phyloP scores from a whole-genome alignment of 2,888 invertebrate genomes.

The Clitarchus hookeri region DNA sequence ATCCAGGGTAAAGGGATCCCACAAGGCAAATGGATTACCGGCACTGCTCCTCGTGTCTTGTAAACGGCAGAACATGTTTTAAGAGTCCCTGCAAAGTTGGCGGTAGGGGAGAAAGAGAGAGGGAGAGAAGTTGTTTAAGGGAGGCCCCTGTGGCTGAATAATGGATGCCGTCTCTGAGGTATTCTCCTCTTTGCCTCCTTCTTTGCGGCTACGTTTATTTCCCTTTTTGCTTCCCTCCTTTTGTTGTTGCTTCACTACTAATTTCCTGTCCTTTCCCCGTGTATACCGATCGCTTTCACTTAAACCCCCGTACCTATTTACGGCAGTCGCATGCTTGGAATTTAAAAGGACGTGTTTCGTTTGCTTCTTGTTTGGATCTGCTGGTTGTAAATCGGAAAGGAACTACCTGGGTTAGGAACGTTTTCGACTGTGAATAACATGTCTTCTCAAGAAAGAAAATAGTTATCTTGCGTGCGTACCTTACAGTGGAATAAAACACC shows the following conservation, averaged over 20 bases:
- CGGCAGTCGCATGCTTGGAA: background rate
- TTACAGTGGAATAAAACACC: too few relatives aligned
- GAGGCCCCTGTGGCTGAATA: background rate
- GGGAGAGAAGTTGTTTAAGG: background rate
- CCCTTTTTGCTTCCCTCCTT: background rate
- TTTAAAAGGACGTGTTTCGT: background rate
- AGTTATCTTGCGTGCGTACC: background rate
- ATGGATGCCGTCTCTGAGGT: constrained; percentile 1
- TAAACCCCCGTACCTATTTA: background rate
- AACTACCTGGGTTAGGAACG: background rate
- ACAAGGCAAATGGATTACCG: background rate
- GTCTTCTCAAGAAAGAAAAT: background rate
- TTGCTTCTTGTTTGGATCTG: background rate
- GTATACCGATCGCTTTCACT: background rate
- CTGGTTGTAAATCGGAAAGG: background rate
- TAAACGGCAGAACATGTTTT: background rate
- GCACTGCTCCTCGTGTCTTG: background rate
- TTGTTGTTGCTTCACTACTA: background rate
- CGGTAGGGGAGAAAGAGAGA: background rate
- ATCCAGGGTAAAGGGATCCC: background rate
- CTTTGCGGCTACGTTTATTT: background rate
- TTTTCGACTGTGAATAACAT: background rate
- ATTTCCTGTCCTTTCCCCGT: background rate
- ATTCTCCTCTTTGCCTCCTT: background rate
- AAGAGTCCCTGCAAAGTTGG: background rate